Evolutionary conservation across 2,888 invertebrate genomes (phyloP).

Genomic region (Clanis bilineata): DNA sequence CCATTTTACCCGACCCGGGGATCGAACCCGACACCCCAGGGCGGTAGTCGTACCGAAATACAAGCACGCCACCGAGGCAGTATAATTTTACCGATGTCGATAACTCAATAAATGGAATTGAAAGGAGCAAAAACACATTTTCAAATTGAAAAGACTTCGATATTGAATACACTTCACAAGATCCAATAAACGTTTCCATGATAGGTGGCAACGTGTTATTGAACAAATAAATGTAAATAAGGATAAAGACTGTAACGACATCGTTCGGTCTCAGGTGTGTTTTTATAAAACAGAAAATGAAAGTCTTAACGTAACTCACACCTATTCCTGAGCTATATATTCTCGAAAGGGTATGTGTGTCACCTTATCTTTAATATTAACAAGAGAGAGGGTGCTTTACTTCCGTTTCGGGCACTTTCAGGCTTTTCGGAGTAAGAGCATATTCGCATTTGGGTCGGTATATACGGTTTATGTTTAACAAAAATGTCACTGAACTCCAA

Average conservation of each 20-base stretch:
- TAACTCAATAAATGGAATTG: constrained; percentile 60
- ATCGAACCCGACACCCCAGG: too few species aligned
- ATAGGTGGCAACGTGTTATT: background rate
- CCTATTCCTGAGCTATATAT: constrained; percentile 33
- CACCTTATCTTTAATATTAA: constrained; percentile 39
- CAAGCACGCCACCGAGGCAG: too few species aligned
- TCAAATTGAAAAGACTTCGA: constrained; percentile 23
- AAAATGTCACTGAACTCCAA: background rate
- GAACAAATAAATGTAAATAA: constrained; percentile 19
- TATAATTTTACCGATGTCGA: constrained; percentile 58
- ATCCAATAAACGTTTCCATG: background rate
- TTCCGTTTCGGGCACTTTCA: background rate
- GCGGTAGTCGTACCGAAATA: too few species aligned
- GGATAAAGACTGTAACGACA: constrained; percentile 37
- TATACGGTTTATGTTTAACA: background rate
- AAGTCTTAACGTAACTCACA: constrained; percentile 35
- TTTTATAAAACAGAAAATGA: constrained; percentile 46
- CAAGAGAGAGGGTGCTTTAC: constrained; percentile 16
- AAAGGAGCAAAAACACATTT: constrained; percentile 62
- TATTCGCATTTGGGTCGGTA: background rate
- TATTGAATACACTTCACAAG: constrained; percentile 28
- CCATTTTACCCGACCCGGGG: too few species aligned
- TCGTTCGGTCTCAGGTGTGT: constrained; percentile 53
- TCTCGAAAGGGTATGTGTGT: constrained; percentile 30
- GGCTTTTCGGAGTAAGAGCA: background rate